Evolutionary conservation across 2,888 invertebrate genomes (phyloP), one percentile per base, ranked within the genome.

Genomic region (Scaptomyza polygonia): DNA sequence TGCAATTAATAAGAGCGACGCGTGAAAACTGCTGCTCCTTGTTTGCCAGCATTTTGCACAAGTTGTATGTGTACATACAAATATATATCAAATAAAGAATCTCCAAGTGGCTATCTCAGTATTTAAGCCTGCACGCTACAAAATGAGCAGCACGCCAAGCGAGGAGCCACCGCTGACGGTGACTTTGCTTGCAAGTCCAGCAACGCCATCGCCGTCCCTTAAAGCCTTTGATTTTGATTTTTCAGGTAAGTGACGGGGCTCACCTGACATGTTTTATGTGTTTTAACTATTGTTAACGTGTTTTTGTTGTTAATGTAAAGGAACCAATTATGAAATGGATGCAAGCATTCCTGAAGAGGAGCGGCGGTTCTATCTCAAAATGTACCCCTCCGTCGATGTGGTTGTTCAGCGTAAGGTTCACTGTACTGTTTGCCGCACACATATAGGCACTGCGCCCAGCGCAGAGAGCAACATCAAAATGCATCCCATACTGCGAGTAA

Each of bases 381-480:
- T 92, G 74, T 94, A 93, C 89, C 89, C 92, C 93, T 94, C 94
- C 83, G 92, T 95, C 32, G 93, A 94, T 74, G 76, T 91, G 8
- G 92, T 96, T 27, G 93, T 94, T 59, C 93, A 92, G 69, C 92
- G 93, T 18, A 93, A 93, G 79, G 92, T 96, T 40, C 96, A 96
- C 83, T 96, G 96, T 85, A 94, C 96, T 11, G 94, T 95, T 6
- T 96, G 96, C 86, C 95, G 96, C 81, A 92, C 93, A 12, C 96
- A 96, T 86, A 93, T 96, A 80, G 96, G 96, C 32, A 95, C 95
- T 61, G 94, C 95, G 0, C 93, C 95, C 2, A 92, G 93, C 1
- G 93, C 94, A 68, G 94, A 94, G 65, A 88, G 89, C 64, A 94
- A 94, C 61, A 94, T 96, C 92, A 94, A 93, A 59, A 93, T 94